Base-by-base conservation (phyloP, 1,140 invertebrate species). In the Leptopilina clavipes region DNA sequence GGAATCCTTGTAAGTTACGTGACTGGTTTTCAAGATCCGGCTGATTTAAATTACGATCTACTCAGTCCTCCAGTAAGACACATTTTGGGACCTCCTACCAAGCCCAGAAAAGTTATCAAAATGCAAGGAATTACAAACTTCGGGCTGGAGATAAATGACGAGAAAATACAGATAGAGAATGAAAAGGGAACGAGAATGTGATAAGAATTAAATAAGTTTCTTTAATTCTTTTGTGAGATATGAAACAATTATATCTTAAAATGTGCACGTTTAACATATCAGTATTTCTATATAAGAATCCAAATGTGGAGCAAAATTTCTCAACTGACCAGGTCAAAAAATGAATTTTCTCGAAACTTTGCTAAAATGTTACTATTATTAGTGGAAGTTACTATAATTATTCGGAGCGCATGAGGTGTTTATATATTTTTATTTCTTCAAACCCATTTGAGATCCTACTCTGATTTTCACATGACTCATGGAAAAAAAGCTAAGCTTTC, bases 1-100 rank as follows among this genome's bases (percentile, higher is more conserved):
- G 96, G 96, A 1, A 86, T 95, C 37, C 40, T 93, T 0, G 93
- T 96, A 1, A 96, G 95, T 59, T 89, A 94, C 1, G 78, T 94
- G 0, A 95, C 95, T 7, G 93, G 93, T 2, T 81, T 87, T 8
- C 89, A 92, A 76, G 88, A 94, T 82, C 90, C 92, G 0, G 82
- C 87, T 0, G 89, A 91, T 14, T 77, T 94, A 1, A 89, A 94
- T 79, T 86, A 89, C 0, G 90, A 92, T 74, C 84, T 93, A 1
- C 79, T 93, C 3, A 92, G 92, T 71, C 93, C 93, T 11, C 90
- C 91, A 1, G 84, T 93, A 1, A 85, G 83, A 31, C 83, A 83
- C 3, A 76, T 91, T 17, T 76, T 91, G 0, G 78, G 78, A 1
- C 70, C 82, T 0, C 76, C 80, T 11, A 82, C 43, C 17, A 89